A percentile compares a stretch with the other conserved stretches of the same genome.
These are phyloP conservation scores for Drosophila kepulauana DNA, from an alignment of 1,140 invertebrate species.

Conservation along the genomic window DNA sequence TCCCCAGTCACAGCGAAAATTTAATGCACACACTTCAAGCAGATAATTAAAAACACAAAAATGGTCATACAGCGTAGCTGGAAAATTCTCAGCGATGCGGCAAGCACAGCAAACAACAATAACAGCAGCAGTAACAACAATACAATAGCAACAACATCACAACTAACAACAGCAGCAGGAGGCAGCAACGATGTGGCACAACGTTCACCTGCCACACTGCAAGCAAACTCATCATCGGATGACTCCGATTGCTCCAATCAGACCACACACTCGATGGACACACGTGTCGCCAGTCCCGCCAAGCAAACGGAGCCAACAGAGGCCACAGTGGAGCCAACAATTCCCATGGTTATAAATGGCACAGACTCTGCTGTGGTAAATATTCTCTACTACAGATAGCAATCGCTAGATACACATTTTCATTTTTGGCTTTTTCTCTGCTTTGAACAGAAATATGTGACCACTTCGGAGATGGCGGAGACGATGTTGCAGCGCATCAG, in stretches of 20 bases:
- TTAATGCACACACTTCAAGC: constrained; percentile 8
- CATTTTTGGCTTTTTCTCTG: background rate
- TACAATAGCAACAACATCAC: constrained; percentile 4
- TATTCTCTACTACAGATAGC: background rate
- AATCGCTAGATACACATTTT: background rate
- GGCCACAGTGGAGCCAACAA: constrained; percentile 12
- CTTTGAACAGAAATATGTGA: constrained; percentile 71
- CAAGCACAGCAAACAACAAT: constrained; percentile 49
- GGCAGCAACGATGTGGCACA: constrained; percentile 54
- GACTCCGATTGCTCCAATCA: constrained; percentile 83
- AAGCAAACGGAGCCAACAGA: constrained; percentile 43
- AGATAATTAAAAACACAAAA: constrained; percentile 10
- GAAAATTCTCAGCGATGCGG: constrained; percentile 77
- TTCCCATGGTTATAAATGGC: constrained; percentile 23
- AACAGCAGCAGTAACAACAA: constrained; percentile 3
- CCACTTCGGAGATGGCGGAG: constrained; percentile 80
- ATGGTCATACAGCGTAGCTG: constrained; percentile 84
- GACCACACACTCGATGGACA: constrained; percentile 81
- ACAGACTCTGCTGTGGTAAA: constrained; percentile 54
- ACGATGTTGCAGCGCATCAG: constrained; percentile 71
- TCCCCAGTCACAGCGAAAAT: constrained; percentile 32
- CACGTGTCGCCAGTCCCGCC: constrained; percentile 69
- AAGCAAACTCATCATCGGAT: constrained; percentile 75
- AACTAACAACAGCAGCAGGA: constrained; percentile 30
- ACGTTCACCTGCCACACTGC: constrained; percentile 65